Evolutionary conservation across 2,113 vertebrate genomes (phyloP), one percentile per base, ranked within the genome.

Genomic region (Tamias sibiricus): DNA sequence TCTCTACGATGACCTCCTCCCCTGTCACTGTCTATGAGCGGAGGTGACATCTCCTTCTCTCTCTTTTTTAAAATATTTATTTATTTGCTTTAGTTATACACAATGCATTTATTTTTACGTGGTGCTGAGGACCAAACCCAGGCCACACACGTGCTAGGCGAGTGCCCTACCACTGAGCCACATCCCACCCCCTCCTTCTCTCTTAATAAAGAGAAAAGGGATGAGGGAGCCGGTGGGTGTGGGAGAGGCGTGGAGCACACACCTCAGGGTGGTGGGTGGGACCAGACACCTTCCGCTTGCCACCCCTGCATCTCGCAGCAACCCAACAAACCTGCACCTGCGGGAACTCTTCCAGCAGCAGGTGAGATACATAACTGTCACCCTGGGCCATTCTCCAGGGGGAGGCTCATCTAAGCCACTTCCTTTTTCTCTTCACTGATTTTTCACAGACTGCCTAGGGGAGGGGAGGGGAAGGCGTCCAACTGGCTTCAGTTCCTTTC

Each of bases 161-260:
- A n/a, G n/a, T n/a, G n/a, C n/a, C n/a, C n/a, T n/a, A n/a, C n/a
- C n/a, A n/a, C n/a, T n/a, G n/a, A n/a, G n/a, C n/a, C n/a, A n/a
- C n/a, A n/a, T n/a, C n/a, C n/a, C n/a, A n/a, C n/a, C n/a, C n/a
- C n/a, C n/a, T n/a, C n/a, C n/a, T n/a, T n/a, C n/a, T n/a, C n/a
- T n/a, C n/a, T n/a, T n/a, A n/a, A n/a, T n/a, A n/a, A n/a, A n/a
- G n/a, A n/a, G n/a, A n/a, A 12, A 3, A 7, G 40, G 37, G 32
- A 42, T 4, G 6, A 22, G 62, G 14, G 28, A 69, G 75, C 8
- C 4, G 1, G 12, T 4, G 8, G 4, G 10, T 4, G 5, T 19
- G 64, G 24, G 11, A 6, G 0, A 2, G 59, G 16, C 0, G 0
- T 44, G 8, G 74, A 22, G 1, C n/a, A n/a, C 26, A 44, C 28